These are phyloP conservation scores for Heteromormyrus szaboi DNA, from an alignment of 2,797 vertebrate species.

Conservation along the genomic window DNA sequence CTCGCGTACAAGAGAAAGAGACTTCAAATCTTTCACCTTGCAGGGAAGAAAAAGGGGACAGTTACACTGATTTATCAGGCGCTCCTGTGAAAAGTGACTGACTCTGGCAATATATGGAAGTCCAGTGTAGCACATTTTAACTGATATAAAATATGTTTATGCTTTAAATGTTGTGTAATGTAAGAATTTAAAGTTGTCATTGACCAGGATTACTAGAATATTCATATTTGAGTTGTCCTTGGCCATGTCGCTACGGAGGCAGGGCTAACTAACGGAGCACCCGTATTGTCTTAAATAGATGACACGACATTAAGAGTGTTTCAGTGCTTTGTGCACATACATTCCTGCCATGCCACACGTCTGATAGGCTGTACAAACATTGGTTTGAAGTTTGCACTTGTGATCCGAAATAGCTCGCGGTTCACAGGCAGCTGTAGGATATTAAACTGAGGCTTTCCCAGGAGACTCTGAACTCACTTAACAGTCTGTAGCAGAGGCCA, in stretches of 20 bases:
- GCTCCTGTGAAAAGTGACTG: not conserved
- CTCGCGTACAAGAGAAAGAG: not conserved
- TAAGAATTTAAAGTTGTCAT: not conserved
- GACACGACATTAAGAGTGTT: not conserved
- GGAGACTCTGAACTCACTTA: constrained; percentile 31
- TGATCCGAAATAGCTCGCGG: not conserved
- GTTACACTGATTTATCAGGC: not conserved
- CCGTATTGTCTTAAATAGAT: not conserved
- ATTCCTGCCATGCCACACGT: not conserved
- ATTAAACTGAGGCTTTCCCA: constrained; percentile 29
- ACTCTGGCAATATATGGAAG: not conserved
- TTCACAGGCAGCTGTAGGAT: constrained; percentile 16
- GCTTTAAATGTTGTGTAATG: not conserved
- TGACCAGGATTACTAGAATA: not conserved
- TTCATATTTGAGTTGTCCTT: not conserved
- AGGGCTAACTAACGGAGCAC: not conserved
- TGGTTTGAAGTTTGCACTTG: not conserved
- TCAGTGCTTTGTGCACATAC: not conserved
- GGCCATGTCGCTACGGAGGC: not conserved
- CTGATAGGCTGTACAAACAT: not conserved
- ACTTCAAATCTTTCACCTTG: not conserved
- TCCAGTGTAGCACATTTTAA: not conserved
- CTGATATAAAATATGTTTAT: not conserved
- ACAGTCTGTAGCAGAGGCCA: constrained; percentile 32
- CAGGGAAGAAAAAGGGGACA: not conserved